Evolutionary conservation across 2,888 invertebrate genomes (phyloP).

Genomic region (Cistogaster globosa): DNA sequence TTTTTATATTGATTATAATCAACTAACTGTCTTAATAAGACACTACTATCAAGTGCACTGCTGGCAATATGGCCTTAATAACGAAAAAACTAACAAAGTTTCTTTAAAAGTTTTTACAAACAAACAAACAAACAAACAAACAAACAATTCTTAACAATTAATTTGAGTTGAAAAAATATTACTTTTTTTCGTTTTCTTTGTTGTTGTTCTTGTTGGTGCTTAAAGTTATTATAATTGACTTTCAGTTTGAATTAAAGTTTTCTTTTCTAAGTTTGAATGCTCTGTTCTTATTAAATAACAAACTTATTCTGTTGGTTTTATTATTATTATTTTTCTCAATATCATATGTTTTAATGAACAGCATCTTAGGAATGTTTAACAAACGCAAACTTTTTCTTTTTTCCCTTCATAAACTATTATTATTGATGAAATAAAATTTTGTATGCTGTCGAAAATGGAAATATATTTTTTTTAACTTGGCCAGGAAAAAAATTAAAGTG

Average conservation of each 20-base stretch:
- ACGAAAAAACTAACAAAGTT: slow-evolving; percentile 56
- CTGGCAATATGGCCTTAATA: slow-evolving; percentile 15
- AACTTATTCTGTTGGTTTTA: slow-evolving; percentile 41
- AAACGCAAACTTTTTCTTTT: slow-evolving; percentile 7
- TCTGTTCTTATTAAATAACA: slow-evolving; percentile 17
- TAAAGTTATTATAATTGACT: slow-evolving; percentile 63
- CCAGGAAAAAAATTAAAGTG: slow-evolving; percentile 8
- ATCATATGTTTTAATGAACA: slow-evolving; percentile 35
- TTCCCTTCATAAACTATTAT: slow-evolving; percentile 34
- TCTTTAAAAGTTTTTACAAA: slow-evolving; percentile 43
- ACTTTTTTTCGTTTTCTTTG: background rate
- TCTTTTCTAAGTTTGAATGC: background rate
- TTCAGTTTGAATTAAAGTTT: slow-evolving; percentile 46
- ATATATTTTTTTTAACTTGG: slow-evolving; percentile 12
- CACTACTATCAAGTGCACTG: background rate
- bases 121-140: slow-evolving; percentile 54
- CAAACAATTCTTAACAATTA: slow-evolving; percentile 58
- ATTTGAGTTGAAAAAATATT: slow-evolving; percentile 35
- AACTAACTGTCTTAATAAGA: slow-evolving; percentile 18
- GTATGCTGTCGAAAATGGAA: background rate
- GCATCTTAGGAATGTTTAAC: background rate
- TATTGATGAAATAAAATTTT: slow-evolving; percentile 2
- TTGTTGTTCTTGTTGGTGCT: background rate
- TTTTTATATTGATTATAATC: slow-evolving; percentile 54
- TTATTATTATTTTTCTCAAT: slow-evolving; percentile 41